Percentiles rank a stretch among this genome's conserved stretches.
Evolutionary conservation across 2,888 invertebrate genomes (phyloP).

Genomic region (Drosophila quinaria): DNA sequence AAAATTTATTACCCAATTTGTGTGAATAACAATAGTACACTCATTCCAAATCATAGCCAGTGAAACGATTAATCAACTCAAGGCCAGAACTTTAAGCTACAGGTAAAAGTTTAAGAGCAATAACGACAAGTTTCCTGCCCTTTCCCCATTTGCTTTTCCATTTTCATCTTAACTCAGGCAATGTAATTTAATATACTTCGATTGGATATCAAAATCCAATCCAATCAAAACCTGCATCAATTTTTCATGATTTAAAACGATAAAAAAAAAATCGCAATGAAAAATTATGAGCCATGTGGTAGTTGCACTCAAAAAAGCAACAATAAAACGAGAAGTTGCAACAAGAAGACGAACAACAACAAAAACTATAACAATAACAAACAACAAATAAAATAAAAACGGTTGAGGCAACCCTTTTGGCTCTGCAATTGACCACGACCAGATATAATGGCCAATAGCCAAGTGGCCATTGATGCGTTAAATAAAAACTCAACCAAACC

Average conservation of each 20-base stretch:
- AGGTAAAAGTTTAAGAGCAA: constrained; percentile 42
- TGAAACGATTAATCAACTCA: constrained; percentile 44
- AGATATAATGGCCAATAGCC: constrained; percentile 49
- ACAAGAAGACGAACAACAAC: constrained; percentile 19
- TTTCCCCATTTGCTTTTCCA: neutral
- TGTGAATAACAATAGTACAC: constrained; percentile 5
- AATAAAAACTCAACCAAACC: constrained; percentile 76
- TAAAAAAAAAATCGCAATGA: constrained; percentile 57
- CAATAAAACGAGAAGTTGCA: constrained; percentile 22
- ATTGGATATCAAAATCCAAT: constrained; percentile 71
- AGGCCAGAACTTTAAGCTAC: constrained; percentile 11
- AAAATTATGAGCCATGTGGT: constrained; percentile 78
- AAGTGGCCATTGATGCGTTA: constrained; percentile 74
- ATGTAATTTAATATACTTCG: constrained; percentile 62
- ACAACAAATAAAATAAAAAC: constrained; percentile 27
- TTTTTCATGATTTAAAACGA: constrained; percentile 55
- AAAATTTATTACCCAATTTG: constrained; percentile 40
- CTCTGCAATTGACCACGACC: constrained; percentile 52
- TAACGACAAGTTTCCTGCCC: constrained; percentile 24
- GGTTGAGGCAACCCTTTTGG: constrained; percentile 41
- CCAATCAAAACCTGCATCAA: constrained; percentile 66
- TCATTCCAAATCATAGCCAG: neutral
- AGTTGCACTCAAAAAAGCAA: constrained; percentile 31
- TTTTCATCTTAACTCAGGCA: constrained; percentile 6
- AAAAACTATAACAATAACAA: constrained; percentile 41